Evolutionary conservation across 2,797 vertebrate species (phyloP).

Genomic region (Dicrostonyx torquatus): DNA sequence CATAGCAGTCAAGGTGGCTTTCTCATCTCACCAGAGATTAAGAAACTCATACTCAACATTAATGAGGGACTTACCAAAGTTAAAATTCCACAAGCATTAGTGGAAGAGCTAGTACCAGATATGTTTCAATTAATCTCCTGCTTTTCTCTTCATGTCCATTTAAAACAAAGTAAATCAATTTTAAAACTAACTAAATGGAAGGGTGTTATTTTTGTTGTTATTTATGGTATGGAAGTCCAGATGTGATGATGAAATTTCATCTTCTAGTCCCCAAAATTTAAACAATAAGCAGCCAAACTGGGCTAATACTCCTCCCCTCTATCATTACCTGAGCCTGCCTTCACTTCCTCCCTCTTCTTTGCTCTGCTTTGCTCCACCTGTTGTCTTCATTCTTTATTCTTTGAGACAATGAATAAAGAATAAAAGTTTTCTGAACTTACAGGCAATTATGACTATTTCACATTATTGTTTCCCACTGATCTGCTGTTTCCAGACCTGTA

Average conservation of each 20-base stretch:
- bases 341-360: neutral
- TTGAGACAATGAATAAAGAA: neutral
- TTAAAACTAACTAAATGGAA: neutral
- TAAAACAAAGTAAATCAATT: neutral
- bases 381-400: neutral
- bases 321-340: neutral
- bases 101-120: neutral
- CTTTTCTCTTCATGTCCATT: neutral
- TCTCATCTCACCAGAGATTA: neutral
- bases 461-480: neutral
- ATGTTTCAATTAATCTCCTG: neutral
- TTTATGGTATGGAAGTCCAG: neutral
- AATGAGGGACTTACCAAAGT: neutral
- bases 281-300: neutral
- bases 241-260: neutral
- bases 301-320: accelerated
- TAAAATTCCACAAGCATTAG: neutral
- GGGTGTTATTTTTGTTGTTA: neutral
- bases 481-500: neutral
- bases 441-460: neutral
- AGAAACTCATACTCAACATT: neutral
- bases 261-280: neutral
- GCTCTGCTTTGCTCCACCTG: neutral
- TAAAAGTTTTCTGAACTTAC: neutral
- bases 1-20: neutral